Evolutionary conservation across 1,140 invertebrate species (phyloP).

Genomic region (Zelostemma sp.): DNA sequence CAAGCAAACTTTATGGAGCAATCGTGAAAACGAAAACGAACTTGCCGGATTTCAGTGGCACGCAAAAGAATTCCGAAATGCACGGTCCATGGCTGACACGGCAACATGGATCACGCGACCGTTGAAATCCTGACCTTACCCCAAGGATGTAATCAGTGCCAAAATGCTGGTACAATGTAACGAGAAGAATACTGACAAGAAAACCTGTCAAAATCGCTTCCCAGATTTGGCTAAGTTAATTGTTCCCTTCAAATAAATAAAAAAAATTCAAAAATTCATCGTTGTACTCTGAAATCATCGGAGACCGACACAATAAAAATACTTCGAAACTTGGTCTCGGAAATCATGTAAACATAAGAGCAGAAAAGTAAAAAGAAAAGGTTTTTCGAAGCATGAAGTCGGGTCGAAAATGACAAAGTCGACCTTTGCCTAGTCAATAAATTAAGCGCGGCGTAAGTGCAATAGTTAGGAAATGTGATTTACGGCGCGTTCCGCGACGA

Average conservation of each 20-base stretch:
- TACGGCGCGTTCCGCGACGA: neutral
- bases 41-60: neutral
- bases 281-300: no score
- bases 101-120: slow-evolving; percentile 63
- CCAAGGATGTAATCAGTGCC: slow-evolving; percentile 7
- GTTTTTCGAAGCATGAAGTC: no score
- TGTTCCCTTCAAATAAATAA: no score
- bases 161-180: neutral
- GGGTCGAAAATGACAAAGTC: no score
- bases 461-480: neutral
- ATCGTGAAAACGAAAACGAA: neutral
- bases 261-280: no score
- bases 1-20: neutral
- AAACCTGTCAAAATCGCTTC: no score
- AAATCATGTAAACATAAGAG: no score
- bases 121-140: slow-evolving; percentile 62
- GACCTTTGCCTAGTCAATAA: neutral
- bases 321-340: no score
- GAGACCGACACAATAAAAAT: no score
- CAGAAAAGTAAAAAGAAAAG: no score
- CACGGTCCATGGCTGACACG: slow-evolving; percentile 28
- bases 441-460: neutral
- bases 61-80: neutral
- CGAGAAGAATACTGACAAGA: no score
- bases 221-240: no score